Conservation (phyloP, 2,888 invertebrate genomes). For the Platycheirus albimanus region DNA sequence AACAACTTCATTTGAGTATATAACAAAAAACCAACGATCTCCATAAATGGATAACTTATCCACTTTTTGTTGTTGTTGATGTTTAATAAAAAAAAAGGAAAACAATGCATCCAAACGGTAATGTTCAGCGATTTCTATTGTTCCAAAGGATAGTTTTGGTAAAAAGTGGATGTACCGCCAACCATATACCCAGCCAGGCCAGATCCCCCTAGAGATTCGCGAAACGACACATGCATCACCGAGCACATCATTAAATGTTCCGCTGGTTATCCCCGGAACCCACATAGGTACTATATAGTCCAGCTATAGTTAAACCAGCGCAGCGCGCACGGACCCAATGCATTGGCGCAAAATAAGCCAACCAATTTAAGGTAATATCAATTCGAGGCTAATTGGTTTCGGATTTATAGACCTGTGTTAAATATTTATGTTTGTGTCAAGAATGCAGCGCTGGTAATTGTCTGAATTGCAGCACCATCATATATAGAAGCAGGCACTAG, state of each 20-base stretch:
- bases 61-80: slow-evolving; percentile 40
- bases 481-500: slow-evolving; percentile 33
- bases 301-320: too few species aligned
- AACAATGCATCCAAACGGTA: slow-evolving; percentile 70
- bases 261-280: slow-evolving; percentile 50
- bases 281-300: slow-evolving; percentile 36
- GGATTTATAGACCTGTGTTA: slow-evolving; percentile 74
- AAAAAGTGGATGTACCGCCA: too few species aligned
- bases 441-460: slow-evolving; percentile 74
- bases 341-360: slow-evolving; percentile 71
- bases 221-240: slow-evolving; percentile 69
- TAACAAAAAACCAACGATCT: slow-evolving; percentile 32
- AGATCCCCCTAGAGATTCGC: slow-evolving; percentile 57
- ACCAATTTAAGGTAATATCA: slow-evolving; percentile 75
- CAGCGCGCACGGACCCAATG: slow-evolving; percentile 61
- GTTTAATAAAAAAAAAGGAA: slow-evolving; percentile 64
- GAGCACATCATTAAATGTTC: slow-evolving; percentile 71
- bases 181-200: not conserved
- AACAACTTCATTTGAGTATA: slow-evolving; percentile 55
- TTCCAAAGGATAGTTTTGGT: slow-evolving; percentile 58
- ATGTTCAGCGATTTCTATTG: slow-evolving; percentile 73
- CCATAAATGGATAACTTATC: slow-evolving; percentile 66
- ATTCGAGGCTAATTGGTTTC: slow-evolving; percentile 75
- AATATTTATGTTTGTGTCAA: slow-evolving; percentile 75
- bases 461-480: slow-evolving; percentile 72